A percentile compares a stretch with the other conserved stretches of the same genome.
Conservation (phyloP, 1,140 invertebrate species). For the Ctenoplectra terminalis region DNA sequence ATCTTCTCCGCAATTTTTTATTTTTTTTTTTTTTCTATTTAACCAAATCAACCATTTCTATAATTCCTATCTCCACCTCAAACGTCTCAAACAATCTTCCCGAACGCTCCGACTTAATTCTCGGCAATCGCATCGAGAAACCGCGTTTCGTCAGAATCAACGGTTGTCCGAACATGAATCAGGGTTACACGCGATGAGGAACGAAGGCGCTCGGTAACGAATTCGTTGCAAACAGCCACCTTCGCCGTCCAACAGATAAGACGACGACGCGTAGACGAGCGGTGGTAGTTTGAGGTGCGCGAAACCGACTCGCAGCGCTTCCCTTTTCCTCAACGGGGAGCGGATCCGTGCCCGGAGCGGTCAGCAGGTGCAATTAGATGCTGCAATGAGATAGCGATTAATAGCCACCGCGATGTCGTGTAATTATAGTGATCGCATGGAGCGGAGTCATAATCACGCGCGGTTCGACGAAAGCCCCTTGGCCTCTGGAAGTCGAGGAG, state of each 20-base stretch:
- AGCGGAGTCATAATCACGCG: constrained; percentile 69
- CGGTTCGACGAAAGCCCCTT: constrained; percentile 53
- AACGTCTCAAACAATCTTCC: too few species aligned
- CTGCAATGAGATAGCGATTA: constrained; percentile 76
- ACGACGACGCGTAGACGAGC: neutral
- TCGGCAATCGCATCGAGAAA: neutral
- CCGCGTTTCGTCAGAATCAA: neutral
- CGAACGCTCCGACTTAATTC: too few species aligned
- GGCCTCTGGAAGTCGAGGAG: neutral
- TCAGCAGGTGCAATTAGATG: constrained; percentile 73
- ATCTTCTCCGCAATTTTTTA: too few species aligned
- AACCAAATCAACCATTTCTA: too few species aligned
- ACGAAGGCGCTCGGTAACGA: neutral
- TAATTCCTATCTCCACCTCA: too few species aligned
- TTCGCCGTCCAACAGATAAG: constrained; percentile 17
- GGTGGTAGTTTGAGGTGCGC: constrained; percentile 19
- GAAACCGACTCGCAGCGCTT: too few species aligned
- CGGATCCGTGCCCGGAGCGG: constrained; percentile 48
- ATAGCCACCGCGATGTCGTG: constrained; percentile 73
- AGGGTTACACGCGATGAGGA: neutral
- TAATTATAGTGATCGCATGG: constrained; percentile 75
- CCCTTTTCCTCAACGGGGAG: constrained; percentile 15
- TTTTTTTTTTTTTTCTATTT: too few species aligned
- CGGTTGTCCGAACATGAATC: neutral
- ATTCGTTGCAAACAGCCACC: constrained; percentile 31